Conservation (phyloP, 2,888 invertebrate species). For the Plebejus argus region DNA sequence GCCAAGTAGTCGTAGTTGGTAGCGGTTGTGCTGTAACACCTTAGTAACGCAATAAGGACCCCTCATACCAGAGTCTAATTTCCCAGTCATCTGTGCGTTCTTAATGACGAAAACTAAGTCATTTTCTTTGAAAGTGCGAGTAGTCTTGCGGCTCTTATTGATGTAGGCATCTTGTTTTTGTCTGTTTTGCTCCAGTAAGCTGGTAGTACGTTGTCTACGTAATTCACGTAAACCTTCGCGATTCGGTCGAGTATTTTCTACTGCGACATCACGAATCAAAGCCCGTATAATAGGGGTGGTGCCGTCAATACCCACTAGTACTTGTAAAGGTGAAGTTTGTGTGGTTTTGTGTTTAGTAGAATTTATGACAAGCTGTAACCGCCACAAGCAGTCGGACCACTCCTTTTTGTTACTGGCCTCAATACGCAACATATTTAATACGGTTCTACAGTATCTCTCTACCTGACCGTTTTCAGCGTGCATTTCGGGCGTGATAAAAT, state of each 20-base stretch:
- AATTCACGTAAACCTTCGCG: conserved; percentile 36
- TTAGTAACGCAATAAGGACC: not conserved
- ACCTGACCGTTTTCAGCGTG: conserved; percentile 42
- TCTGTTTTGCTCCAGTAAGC: not conserved
- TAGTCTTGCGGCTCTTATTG: not conserved
- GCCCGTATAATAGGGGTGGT: conserved; percentile 38
- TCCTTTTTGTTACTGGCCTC: conserved; percentile 30
- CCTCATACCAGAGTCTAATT: conserved; percentile 1
- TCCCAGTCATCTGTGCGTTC: conserved; percentile 2
- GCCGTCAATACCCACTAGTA: conserved; percentile 37
- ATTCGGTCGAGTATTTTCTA: conserved; percentile 31
- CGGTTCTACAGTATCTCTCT: conserved; percentile 40
- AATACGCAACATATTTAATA: conserved; percentile 37
- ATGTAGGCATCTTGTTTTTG: not conserved
- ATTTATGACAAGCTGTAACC: conserved; percentile 37
- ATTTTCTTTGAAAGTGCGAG: not conserved
- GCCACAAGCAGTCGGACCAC: conserved; percentile 39
- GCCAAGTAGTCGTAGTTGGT: not conserved
- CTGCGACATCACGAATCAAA: conserved; percentile 39
- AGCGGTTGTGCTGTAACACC: conserved; percentile 1
- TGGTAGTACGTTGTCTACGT: not conserved
- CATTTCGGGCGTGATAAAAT: conserved; percentile 42
- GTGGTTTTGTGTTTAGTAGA: conserved; percentile 38
- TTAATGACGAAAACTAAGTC: not conserved
- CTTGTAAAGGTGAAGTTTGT: conserved; percentile 37